Conservation (phyloP, 1,140 invertebrate species). For the Asobara japonica region DNA sequence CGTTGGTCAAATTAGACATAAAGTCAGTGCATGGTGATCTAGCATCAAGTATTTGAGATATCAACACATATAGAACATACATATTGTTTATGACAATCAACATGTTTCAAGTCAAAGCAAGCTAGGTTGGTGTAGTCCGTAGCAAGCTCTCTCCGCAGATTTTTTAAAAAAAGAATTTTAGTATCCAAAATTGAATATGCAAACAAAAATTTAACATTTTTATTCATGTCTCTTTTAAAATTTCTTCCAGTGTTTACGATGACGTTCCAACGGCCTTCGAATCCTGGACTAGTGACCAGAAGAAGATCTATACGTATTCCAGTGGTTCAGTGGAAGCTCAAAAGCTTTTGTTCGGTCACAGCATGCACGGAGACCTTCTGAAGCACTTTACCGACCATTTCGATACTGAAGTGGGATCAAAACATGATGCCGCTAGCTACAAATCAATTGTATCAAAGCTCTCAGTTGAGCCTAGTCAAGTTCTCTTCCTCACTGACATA, state of each 20-base stretch:
- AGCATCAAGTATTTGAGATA: no score
- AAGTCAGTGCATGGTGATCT: no score
- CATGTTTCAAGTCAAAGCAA: no score
- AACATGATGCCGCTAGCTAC: conserved; percentile 80
- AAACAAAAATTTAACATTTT: no score
- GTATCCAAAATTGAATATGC: neutral
- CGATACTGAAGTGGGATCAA: conserved; percentile 85
- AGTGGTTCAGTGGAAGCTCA: conserved; percentile 93
- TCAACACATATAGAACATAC: no score
- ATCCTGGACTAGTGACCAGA: conserved; percentile 73
- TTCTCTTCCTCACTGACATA: conserved; percentile 88
- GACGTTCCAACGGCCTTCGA: conserved; percentile 83
- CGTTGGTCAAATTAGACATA: no score
- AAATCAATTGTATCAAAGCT: conserved; percentile 79
- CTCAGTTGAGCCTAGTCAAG: conserved; percentile 70
- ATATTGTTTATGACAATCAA: no score
- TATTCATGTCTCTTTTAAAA: neutral
- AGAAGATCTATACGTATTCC: conserved; percentile 87
- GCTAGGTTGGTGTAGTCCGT: no score
- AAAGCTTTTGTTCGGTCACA: conserved; percentile 85
- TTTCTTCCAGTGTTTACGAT: conserved; percentile 77
- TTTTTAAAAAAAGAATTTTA: neutral
- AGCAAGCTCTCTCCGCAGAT: no score
- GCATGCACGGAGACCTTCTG: conserved; percentile 79
- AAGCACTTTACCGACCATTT: conserved; percentile 83